These are phyloP conservation scores for Drosophila longiperda DNA, from an alignment of 2,888 invertebrate genomes.

Conservation along the genomic window DNA sequence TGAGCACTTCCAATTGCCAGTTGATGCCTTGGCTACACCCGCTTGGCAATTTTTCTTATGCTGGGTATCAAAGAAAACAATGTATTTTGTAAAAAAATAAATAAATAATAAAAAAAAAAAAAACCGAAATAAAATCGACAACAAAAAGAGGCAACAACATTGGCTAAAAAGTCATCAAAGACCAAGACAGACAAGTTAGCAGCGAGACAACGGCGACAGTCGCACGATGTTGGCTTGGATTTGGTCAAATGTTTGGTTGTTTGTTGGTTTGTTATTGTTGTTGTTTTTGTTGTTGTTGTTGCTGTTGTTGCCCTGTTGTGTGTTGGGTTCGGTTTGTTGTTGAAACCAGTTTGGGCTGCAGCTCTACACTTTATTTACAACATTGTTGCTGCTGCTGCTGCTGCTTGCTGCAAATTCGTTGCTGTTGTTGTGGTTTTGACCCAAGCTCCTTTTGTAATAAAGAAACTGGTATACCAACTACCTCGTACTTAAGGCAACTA, in stretches of 20 bases:
- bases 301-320: conserved; percentile 13
- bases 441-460: conserved; percentile 80
- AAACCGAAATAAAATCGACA: conserved; percentile 38
- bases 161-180: conserved; percentile 79
- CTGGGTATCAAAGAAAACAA: conserved; percentile 37
- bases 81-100: conserved; percentile 6
- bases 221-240: conserved; percentile 69
- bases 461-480: conserved; percentile 77
- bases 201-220: conserved; percentile 34
- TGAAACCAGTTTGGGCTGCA: conserved; percentile 72
- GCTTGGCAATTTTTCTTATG: neutral
- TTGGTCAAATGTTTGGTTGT: conserved; percentile 46
- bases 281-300: conserved; percentile 9
- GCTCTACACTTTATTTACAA: conserved; percentile 79
- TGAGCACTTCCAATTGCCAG: neutral
- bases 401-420: conserved; percentile 39
- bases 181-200: conserved; percentile 58
- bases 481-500: conserved; percentile 40
- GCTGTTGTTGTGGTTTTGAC: conserved; percentile 71
- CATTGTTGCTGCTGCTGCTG: conserved; percentile 63
- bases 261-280: conserved; percentile 28
- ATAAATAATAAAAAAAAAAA: neutral
- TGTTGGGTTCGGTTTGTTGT: conserved; percentile 48
- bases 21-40: neutral
- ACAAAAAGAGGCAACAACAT: conserved; percentile 60